These are phyloP conservation scores for Drosophila ercepeae DNA, from an alignment of 1,140 invertebrate genomes.

Conservation along the genomic window DNA sequence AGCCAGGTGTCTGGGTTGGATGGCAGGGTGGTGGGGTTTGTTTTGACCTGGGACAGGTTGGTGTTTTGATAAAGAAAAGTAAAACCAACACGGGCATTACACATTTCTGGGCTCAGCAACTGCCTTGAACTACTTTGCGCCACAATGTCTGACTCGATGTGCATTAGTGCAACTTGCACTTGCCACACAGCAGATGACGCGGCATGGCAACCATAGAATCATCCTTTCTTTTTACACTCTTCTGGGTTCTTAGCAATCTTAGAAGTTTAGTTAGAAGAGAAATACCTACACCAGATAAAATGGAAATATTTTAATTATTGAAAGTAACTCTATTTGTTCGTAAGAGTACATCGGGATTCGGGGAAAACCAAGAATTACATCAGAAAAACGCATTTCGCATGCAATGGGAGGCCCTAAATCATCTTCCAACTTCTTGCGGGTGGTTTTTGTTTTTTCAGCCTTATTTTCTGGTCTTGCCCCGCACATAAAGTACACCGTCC, in stretches of 20 bases:
- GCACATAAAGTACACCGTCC: background rate
- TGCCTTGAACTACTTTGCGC: conserved; percentile 54
- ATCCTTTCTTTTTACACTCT: too few relatives aligned
- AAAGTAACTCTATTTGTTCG: too few relatives aligned
- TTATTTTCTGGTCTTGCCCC: background rate
- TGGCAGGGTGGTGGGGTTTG: background rate
- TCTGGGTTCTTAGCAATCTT: background rate
- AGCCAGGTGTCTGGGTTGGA: too few relatives aligned
- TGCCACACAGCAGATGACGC: conserved; percentile 6
- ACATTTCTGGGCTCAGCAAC: conserved; percentile 5
- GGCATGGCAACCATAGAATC: background rate
- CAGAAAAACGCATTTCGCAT: background rate
- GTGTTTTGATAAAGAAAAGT: background rate
- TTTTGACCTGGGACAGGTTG: conserved; percentile 1
- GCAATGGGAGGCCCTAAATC: conserved; percentile 42
- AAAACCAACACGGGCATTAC: conserved; percentile 13
- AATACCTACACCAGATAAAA: too few relatives aligned
- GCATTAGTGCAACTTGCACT: conserved; percentile 20
- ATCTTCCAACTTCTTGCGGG: conserved; percentile 31
- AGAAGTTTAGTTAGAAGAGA: background rate
- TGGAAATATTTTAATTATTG: too few relatives aligned
- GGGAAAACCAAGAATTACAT: background rate
- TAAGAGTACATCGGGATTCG: background rate
- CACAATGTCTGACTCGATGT: conserved; percentile 46
- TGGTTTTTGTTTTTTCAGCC: background rate